phyloP scores from a whole-genome alignment of 2,888 invertebrate genomes.

The Chalcosyrphus nemorum region DNA sequence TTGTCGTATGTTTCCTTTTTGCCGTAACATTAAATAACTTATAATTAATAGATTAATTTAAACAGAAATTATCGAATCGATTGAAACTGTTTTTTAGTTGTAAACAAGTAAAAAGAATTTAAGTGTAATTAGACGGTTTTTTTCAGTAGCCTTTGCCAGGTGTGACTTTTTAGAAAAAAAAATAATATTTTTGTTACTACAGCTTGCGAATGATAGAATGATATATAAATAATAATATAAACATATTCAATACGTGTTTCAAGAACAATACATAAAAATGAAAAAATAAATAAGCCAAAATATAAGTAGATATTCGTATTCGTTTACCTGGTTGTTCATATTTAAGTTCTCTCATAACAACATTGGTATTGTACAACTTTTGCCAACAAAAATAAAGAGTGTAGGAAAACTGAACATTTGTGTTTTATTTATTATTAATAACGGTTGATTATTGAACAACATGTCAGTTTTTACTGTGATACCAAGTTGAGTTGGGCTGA shows the following conservation, averaged over 20 bases:
- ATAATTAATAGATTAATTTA: conserved; percentile 12
- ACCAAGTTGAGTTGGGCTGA: too few relatives aligned
- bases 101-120: conserved; percentile 3
- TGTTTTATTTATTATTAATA: too few relatives aligned
- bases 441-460: too few relatives aligned
- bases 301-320: conserved; percentile 33
- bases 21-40: conserved; percentile 27
- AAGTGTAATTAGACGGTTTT: conserved; percentile 2
- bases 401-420: conserved; percentile 28
- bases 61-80: neutral
- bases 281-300: conserved; percentile 38
- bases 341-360: conserved; percentile 38
- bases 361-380: conserved; percentile 39
- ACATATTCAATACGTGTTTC: conserved; percentile 26
- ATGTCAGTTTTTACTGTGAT: too few relatives aligned
- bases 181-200: conserved; percentile 10
- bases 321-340: conserved; percentile 46
- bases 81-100: conserved; percentile 27
- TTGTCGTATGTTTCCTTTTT: neutral
- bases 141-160: conserved; percentile 31
- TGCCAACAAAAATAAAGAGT: conserved; percentile 67
- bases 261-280: neutral
- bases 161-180: conserved; percentile 39
- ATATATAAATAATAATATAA: neutral
- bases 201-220: neutral